phyloP scores from a whole-genome alignment of 2,113 vertebrate species.

The Myocastor coypus region DNA sequence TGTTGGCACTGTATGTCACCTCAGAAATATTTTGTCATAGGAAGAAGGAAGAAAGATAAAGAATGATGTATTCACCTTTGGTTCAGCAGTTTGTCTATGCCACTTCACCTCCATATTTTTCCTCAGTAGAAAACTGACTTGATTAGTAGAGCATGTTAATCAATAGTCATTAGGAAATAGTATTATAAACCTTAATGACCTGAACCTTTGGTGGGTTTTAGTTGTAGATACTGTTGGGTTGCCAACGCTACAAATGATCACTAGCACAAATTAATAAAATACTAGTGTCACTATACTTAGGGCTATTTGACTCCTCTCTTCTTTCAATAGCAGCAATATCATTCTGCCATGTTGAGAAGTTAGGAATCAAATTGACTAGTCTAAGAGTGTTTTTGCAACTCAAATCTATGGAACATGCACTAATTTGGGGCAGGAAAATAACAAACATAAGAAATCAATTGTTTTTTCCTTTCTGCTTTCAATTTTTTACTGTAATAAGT shows the following conservation, averaged over 20 bases:
- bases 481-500: neutral
- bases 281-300: neutral
- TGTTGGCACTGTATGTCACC: neutral
- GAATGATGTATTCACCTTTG: constrained; percentile 15
- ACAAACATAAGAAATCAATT: constrained; percentile 36
- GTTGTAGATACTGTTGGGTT: neutral
- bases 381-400: neutral
- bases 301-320: neutral
- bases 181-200: neutral
- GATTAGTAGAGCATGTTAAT: neutral
- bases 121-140: constrained; percentile 19
- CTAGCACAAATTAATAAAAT: neutral
- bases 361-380: neutral
- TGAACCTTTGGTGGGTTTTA: neutral
- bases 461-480: constrained; percentile 34
- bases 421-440: neutral
- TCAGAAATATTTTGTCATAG: constrained; percentile 12
- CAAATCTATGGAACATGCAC: neutral
- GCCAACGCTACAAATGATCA: neutral
- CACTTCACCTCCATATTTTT: neutral
- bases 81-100: neutral
- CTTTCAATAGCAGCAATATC: neutral
- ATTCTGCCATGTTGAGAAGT: neutral
- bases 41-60: constrained; percentile 17
- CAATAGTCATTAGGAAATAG: neutral